A percentile compares a stretch with the other conserved stretches of the same genome.
phyloP scores from a whole-genome alignment of 2,888 invertebrate species.

The Nephrotoma guestfalica region DNA sequence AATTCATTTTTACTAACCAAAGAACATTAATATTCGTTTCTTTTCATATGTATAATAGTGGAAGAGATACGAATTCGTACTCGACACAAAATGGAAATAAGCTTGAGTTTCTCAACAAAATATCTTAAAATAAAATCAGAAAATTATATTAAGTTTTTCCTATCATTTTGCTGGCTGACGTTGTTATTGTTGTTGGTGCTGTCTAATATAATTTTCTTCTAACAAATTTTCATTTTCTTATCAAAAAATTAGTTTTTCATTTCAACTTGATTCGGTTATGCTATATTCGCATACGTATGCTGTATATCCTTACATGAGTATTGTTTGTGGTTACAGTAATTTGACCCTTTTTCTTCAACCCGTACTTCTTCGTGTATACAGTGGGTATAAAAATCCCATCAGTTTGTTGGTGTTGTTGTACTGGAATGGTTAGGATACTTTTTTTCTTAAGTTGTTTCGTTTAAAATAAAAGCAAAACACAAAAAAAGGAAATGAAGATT shows the following conservation, averaged over 20 bases:
- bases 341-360: neutral
- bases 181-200: neutral
- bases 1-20: neutral
- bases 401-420: neutral
- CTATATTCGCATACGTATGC: neutral
- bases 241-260: neutral
- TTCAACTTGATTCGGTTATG: neutral
- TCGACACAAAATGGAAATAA: neutral
- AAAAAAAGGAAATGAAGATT: neutral
- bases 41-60: neutral
- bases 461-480: neutral
- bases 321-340: neutral
- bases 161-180: neutral
- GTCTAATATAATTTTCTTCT: neutral
- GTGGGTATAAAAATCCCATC: neutral
- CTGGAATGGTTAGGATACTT: neutral
- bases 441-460: neutral
- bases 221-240: neutral
- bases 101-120: neutral
- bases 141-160: neutral
- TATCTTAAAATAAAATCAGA: neutral
- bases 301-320: neutral
- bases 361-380: neutral
- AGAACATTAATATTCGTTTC: neutral
- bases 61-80: neutral